A percentile compares a stretch with the other conserved stretches of the same genome.
Evolutionary conservation across 1,140 invertebrate genomes (phyloP).

Genomic region (Macrotrachela quadricornifera): DNA sequence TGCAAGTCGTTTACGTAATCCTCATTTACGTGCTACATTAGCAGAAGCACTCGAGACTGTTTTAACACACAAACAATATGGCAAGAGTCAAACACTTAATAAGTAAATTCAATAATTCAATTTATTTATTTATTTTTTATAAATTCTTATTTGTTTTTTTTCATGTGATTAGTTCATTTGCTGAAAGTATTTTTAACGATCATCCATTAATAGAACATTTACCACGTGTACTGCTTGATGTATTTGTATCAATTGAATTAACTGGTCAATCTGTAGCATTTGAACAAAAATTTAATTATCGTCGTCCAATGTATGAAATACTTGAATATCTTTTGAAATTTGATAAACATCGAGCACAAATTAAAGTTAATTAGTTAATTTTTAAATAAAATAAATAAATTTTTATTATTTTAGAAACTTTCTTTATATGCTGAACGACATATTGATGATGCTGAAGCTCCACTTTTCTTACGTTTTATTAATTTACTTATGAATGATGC

Average conservation of each 20-base stretch:
- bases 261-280: conserved; percentile 81
- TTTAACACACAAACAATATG: conserved; percentile 13
- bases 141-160: too few species aligned
- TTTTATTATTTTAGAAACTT: conserved; percentile 21
- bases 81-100: too few species aligned
- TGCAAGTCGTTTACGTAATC: conserved; percentile 58
- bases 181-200: too few species aligned
- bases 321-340: conserved; percentile 76
- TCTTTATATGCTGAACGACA: conserved; percentile 56
- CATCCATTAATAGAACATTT: too few species aligned
- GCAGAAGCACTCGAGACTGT: conserved; percentile 62
- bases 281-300: conserved; percentile 89
- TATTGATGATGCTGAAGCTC: conserved; percentile 68
- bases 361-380: conserved; percentile 24
- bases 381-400: too few species aligned
- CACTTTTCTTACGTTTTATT: conserved; percentile 72
- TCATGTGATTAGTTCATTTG: too few species aligned
- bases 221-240: conserved; percentile 45
- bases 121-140: too few species aligned
- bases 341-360: conserved; percentile 46
- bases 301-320: conserved; percentile 74
- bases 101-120: too few species aligned
- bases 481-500: conserved; percentile 88
- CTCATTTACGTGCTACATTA: conserved; percentile 65
- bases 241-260: conserved; percentile 91